Evolutionary conservation across 2,797 vertebrate species (phyloP).

Genomic region (Australoheros facetus): DNA sequence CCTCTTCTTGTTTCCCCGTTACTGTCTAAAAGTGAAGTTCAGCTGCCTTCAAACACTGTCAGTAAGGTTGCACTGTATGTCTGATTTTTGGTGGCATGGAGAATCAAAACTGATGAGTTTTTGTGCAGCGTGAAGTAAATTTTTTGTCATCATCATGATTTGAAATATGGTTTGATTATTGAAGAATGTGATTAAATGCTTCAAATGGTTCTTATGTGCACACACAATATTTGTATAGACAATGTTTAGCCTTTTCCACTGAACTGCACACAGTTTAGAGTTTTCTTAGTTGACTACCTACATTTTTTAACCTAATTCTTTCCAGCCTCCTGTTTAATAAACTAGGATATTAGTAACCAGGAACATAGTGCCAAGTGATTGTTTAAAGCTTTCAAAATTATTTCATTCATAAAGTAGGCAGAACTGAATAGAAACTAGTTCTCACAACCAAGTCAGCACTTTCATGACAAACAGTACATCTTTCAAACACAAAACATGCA

Average conservation of each 20-base stretch:
- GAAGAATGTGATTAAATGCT: not conserved
- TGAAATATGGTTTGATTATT: not conserved
- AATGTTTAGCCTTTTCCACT: not conserved
- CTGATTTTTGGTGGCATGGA: no score
- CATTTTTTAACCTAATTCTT: not conserved
- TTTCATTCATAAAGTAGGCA: no score
- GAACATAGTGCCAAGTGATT: not conserved
- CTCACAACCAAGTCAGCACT: not conserved
- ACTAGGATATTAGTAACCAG: not conserved
- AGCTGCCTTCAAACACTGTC: no score
- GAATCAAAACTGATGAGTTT: no score
- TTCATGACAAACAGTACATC: not conserved
- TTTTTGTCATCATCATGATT: not conserved
- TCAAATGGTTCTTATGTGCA: not conserved
- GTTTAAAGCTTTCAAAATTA: not conserved
- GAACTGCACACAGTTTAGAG: not conserved
- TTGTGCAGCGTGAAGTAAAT: no score
- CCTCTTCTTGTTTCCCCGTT: no score
- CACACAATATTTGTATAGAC: not conserved
- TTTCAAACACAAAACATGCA: not conserved
- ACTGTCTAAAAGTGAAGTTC: no score
- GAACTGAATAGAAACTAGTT: not conserved
- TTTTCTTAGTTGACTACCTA: not conserved
- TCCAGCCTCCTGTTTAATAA: not conserved
- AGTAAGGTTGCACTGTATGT: no score